Percentiles rank a stretch among this genome's conserved stretches.
phyloP scores from a whole-genome alignment of 1,140 invertebrate genomes.

The Hycleus phaleratus region DNA sequence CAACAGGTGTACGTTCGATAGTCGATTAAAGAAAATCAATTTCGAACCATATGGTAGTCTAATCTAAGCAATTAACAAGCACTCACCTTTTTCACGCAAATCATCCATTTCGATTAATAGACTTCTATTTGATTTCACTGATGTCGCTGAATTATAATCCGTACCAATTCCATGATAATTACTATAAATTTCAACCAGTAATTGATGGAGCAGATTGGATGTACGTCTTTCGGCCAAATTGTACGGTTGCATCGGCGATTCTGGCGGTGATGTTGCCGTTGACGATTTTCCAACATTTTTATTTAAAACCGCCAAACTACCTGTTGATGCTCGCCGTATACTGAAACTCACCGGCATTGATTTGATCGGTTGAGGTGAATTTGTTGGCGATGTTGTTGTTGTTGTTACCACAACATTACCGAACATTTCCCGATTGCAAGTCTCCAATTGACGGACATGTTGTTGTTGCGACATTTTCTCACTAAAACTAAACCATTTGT shows the following conservation, averaged over 20 bases:
- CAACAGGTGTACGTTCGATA: too few relatives aligned
- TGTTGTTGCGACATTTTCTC: background rate
- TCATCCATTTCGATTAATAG: slow-evolving; percentile 20
- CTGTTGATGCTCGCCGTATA: background rate
- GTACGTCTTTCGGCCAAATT: slow-evolving; percentile 17
- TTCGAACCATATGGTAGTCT: background rate
- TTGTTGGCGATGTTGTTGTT: slow-evolving; percentile 9
- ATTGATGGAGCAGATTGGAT: slow-evolving; percentile 31
- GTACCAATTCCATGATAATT: slow-evolving; percentile 21
- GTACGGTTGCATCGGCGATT: too few relatives aligned
- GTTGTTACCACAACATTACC: slow-evolving; percentile 23
- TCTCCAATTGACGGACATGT: slow-evolving; percentile 21
- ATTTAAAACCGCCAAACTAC: background rate
- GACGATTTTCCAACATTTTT: too few relatives aligned
- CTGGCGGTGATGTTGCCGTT: too few relatives aligned
- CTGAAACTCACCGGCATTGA: slow-evolving; percentile 4
- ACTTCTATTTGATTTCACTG: slow-evolving; percentile 31
- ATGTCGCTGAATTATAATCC: slow-evolving; percentile 35
- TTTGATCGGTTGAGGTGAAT: slow-evolving; percentile 2
- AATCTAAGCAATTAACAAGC: slow-evolving; percentile 6
- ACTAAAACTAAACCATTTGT: too few relatives aligned
- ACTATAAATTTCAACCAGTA: slow-evolving; percentile 34
- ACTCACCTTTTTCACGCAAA: slow-evolving; percentile 30
- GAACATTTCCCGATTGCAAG: slow-evolving; percentile 31
- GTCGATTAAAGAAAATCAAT: background rate